A percentile compares a stretch with the other conserved stretches of the same genome.
These are phyloP conservation scores for Acromyrmex charruanus DNA, from an alignment of 1,140 invertebrate species.

Conservation along the genomic window DNA sequence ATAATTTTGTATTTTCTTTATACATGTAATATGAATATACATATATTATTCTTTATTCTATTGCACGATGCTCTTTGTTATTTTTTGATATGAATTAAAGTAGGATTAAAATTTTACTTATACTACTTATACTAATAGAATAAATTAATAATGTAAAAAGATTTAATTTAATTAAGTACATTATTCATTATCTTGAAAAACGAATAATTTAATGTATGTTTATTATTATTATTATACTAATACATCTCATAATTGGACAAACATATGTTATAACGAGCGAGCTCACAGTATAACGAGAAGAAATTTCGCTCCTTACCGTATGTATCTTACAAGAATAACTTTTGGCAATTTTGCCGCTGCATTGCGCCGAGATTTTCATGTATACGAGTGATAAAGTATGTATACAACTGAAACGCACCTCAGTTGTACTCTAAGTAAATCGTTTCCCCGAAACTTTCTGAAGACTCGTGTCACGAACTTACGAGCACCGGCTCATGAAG, in stretches of 20 bases:
- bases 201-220: neutral
- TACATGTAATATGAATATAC: neutral
- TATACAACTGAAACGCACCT: conserved; percentile 47
- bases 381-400: neutral
- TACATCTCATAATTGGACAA: neutral
- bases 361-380: neutral
- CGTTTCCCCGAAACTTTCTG: conserved; percentile 72
- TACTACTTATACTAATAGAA: neutral
- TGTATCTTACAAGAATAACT: conserved; percentile 10
- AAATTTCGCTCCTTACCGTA: conserved; percentile 14
- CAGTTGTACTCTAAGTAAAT: conserved; percentile 70
- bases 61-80: neutral
- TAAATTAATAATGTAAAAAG: neutral
- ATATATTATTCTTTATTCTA: neutral
- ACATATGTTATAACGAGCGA: neutral
- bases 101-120: neutral
- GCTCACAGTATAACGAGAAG: neutral
- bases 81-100: neutral
- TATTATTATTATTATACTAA: neutral
- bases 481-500: conserved; percentile 69
- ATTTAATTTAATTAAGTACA: conserved; percentile 2
- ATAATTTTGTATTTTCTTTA: neutral
- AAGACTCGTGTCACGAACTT: conserved; percentile 71
- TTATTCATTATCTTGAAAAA: neutral
- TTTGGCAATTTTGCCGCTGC: conserved; percentile 28